A percentile compares a stretch with the other conserved stretches of the same genome.
Conservation (phyloP, 2,797 vertebrate species). For the Sebastes reedi region DNA sequence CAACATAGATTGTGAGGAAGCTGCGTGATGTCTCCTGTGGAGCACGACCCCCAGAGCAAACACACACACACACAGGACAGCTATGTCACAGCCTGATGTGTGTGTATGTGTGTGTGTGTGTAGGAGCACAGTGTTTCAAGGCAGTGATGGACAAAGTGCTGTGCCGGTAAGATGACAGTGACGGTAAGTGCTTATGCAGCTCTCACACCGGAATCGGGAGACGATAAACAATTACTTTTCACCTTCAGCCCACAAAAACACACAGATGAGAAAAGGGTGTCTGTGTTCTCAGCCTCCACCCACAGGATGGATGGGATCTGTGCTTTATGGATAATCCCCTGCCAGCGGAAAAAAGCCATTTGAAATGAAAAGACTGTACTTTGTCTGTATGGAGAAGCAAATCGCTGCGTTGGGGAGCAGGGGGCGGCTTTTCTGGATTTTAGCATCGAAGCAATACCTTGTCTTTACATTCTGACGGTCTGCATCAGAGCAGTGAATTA, state of each 20-base stretch:
- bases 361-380: constrained; percentile 43
- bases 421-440: constrained; percentile 13
- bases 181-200: constrained; percentile 41
- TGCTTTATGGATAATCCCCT: constrained; percentile 27
- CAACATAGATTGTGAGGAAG: constrained; percentile 73
- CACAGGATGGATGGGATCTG: constrained; percentile 3
- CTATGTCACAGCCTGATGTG: constrained; percentile 6
- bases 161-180: constrained; percentile 6
- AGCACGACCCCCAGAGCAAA: constrained; percentile 52
- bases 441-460: not conserved
- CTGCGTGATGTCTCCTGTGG: constrained; percentile 65
- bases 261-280: constrained; percentile 21
- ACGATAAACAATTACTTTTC: constrained; percentile 66
- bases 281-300: not conserved
- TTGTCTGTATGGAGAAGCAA: constrained; percentile 19
- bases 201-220: constrained; percentile 35
- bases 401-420: constrained; percentile 7
- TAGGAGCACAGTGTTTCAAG: not conserved
- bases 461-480: not conserved
- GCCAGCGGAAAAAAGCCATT: constrained; percentile 25
- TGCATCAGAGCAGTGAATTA: not conserved
- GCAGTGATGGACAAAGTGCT: constrained; percentile 44
- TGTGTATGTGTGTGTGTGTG: not conserved
- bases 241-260: constrained; percentile 50
- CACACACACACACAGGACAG: constrained; percentile 27